Conservation (phyloP, 2,797 vertebrate genomes). For the Morelia viridis region DNA sequence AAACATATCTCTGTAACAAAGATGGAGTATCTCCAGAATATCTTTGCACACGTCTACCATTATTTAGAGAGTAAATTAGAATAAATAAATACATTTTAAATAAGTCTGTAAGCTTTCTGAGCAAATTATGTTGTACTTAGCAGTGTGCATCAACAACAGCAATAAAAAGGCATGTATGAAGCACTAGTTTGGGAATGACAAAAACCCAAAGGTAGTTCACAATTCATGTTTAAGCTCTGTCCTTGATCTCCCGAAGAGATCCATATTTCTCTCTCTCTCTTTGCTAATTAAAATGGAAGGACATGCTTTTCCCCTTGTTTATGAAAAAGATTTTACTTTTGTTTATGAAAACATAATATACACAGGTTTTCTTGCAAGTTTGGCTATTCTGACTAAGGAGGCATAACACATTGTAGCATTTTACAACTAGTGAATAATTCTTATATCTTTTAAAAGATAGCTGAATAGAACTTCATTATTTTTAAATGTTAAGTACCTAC, state of each 20-base stretch:
- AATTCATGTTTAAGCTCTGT: not conserved
- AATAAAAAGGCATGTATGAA: not conserved
- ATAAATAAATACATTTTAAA: not conserved
- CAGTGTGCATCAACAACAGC: not conserved
- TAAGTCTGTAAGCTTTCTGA: not conserved
- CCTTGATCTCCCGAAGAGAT: not conserved
- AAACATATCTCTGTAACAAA: not conserved
- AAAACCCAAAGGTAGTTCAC: not conserved
- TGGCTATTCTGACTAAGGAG: slow-evolving; percentile 2
- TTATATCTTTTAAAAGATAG: slow-evolving; percentile 25
- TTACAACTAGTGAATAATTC: not conserved
- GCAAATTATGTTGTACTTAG: not conserved
- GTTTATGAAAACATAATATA: slow-evolving; percentile 6
- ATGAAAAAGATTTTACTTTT: not conserved
- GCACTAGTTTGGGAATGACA: not conserved
- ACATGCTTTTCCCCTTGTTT: accelerated
- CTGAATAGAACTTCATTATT: not conserved
- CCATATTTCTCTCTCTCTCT: slow-evolving; percentile 21
- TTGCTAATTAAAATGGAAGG: slow-evolving; percentile 22
- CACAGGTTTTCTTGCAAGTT: not conserved
- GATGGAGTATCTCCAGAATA: not conserved
- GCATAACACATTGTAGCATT: not conserved
- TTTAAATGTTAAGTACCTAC: slow-evolving; percentile 8
- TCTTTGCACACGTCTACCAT: accelerated
- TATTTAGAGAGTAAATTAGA: not conserved